Base-by-base conservation (phyloP, 1,140 invertebrate genomes). In the Trinorchestia longiramus region DNA sequence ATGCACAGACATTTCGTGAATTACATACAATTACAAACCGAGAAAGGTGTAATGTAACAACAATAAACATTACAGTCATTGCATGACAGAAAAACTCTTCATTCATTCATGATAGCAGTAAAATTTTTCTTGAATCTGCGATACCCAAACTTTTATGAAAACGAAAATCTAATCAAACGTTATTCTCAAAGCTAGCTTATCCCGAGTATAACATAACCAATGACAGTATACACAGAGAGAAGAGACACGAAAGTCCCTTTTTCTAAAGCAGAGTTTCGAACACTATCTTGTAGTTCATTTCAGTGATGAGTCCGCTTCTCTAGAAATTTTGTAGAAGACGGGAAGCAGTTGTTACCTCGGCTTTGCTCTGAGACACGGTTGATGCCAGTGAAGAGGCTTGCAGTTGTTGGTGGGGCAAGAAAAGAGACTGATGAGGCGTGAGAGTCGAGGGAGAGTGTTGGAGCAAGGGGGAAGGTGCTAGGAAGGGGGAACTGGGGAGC, bases 401-500 rank as follows among this genome's bases (percentile, higher is more conserved):
- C 42, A 96, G 96, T 43, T 97, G 96, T 43, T 96, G 96, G 94
- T 96, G 96, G 42, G 96, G 96, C 19, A 96, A 96, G 95, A 97
- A 96, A 47, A 96, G 95, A 57, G 96, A 95, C 95, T 97, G 96
- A 92, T 97, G 96, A 42, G 96, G 96, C 57, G 96, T 92, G 28
- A 96, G 95, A 57, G 96, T 53, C 28, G 96, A 94, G 42, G 96
- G 96, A 43, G 95, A 95, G 96, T 97, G 97, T 87, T 97, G 97
- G 43, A 97, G 96, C 17, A 97, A 96, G 15, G 97, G 96, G 41
- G 97, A 97, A 77, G 97, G 97, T 44, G 97, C 96, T n/a, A 97
- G 97, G 97, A 97, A 98, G 8, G 97, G 97, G 42, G 97, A 97
- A 42, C 97, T 97, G 28, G 97, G 97, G 45, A 97, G 96, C 44